phyloP scores from a whole-genome alignment of 2,888 invertebrate genomes.

The Acrobasis suavella region DNA sequence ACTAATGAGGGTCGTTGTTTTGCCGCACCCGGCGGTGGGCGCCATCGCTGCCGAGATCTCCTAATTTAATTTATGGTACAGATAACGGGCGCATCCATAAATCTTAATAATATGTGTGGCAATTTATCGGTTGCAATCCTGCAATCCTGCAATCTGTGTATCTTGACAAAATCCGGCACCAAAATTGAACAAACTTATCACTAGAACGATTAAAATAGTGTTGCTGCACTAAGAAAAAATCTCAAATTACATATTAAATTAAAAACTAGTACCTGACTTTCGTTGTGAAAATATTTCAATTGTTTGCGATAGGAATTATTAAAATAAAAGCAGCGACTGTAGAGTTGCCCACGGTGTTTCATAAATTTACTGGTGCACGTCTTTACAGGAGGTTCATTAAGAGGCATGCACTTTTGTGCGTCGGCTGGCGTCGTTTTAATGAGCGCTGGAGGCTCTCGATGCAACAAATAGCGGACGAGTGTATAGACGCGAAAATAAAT shows the following conservation, averaged over 20 bases:
- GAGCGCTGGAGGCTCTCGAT: slow-evolving; percentile 10
- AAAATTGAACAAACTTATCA: too few relatives aligned
- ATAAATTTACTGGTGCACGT: background rate
- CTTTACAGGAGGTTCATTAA: slow-evolving; percentile 13
- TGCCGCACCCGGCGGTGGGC: background rate
- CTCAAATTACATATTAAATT: too few relatives aligned
- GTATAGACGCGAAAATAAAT: slow-evolving; percentile 23
- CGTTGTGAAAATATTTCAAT: too few relatives aligned
- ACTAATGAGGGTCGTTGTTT: slow-evolving; percentile 18
- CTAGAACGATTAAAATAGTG: too few relatives aligned
- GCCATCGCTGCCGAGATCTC: background rate
- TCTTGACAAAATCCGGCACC: background rate
- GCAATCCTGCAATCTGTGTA: background rate
- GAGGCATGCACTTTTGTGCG: slow-evolving; percentile 15
- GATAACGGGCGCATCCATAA: slow-evolving; percentile 20
- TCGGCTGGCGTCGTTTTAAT: slow-evolving; percentile 6
- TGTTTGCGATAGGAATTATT: background rate
- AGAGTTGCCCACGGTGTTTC: background rate
- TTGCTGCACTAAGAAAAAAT: too few relatives aligned
- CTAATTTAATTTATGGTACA: slow-evolving; percentile 26
- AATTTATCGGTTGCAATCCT: slow-evolving; percentile 5
- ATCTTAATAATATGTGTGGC: background rate
- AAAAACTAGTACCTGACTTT: too few relatives aligned
- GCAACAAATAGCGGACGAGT: slow-evolving; percentile 30
- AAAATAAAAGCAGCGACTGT: background rate